Conservation (phyloP, 2,888 invertebrate species). For the Pherbina coryleti region DNA sequence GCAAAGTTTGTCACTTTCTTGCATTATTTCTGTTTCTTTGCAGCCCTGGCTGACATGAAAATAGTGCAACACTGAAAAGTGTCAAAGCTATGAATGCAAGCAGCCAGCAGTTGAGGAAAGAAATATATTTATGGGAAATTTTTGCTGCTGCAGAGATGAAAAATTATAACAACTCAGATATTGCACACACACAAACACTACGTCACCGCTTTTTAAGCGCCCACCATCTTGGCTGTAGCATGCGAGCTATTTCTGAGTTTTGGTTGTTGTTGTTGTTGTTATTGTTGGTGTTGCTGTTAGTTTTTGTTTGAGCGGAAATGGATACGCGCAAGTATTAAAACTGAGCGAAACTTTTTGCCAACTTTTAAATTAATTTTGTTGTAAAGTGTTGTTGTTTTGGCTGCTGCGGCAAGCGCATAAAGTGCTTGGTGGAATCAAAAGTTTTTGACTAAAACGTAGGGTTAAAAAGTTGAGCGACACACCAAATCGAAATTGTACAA, state of each 20-base stretch:
- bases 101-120: background rate
- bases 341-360: slow-evolving; percentile 56
- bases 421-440: background rate
- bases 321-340: slow-evolving; percentile 12
- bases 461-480: slow-evolving; percentile 8
- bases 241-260: background rate
- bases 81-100: slow-evolving; percentile 33
- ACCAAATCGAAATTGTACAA: background rate
- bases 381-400: slow-evolving; percentile 29
- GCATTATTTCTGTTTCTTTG: background rate
- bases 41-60: background rate
- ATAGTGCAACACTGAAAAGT: slow-evolving; percentile 38
- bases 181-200: background rate
- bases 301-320: slow-evolving; percentile 16
- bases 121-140: background rate
- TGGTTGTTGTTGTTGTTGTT: slow-evolving; percentile 2
- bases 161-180: slow-evolving; percentile 34
- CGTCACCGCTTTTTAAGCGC: slow-evolving; percentile 34
- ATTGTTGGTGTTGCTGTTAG: background rate
- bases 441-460: background rate
- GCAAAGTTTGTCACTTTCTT: slow-evolving; percentile 1
- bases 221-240: background rate
- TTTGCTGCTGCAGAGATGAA: slow-evolving; percentile 32
- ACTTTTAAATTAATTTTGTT: slow-evolving; percentile 64
- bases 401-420: background rate